Base-by-base conservation (phyloP, 2,113 vertebrate genomes). In the Microtus montanus region DNA sequence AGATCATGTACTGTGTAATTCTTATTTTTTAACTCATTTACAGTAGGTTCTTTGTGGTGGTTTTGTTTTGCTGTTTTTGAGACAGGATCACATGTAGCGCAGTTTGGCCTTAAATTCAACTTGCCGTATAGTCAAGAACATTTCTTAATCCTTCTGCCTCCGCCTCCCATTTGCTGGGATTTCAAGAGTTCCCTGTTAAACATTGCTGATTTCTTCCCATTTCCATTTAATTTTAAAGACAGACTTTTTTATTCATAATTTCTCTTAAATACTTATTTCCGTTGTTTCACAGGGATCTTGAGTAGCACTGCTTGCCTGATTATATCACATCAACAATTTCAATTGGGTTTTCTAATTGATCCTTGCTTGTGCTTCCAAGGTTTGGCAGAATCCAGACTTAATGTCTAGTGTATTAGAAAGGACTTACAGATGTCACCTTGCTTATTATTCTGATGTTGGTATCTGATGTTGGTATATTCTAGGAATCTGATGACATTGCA, bases 1-100 rank as follows among this genome's bases (percentile, higher is more conserved):
- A 70, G 33, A 38, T 64, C 38, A 35, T 78, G 3, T 79, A 30
- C 63, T 87, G 22, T n/a, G 20, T 78, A 74, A 87, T 84, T 90
- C 90, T 58, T 28, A 92, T 94, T 92, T 90, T 63, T 74, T 52
- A 87, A 84, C 54, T 92, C 92, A 85, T 95, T 90, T 64, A 87
- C 38, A 90, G 80, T 84, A 63, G 20, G 7, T 79, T 66, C 41
- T 68, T 68, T 49, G 28, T 68, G 19, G 44, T 86, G 28, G 7
- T 87, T 52, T 87, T 5, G 83, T 35, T 58, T 49, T 19, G 61
- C 49, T 47, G 61, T 49, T 49, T 22, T 24, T 52, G 41, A 52
- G 63, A 19, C n/a, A 84, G 58, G n/a, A 64, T 30, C 13, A 64
- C 38, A 4, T 86, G 14, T 44, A 64, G 82, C 10, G 4, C 63